Evolutionary conservation across 2,797 vertebrate species (phyloP), one percentile per base, ranked within the genome.

Genomic region (Melanotaenia pygmaea): DNA sequence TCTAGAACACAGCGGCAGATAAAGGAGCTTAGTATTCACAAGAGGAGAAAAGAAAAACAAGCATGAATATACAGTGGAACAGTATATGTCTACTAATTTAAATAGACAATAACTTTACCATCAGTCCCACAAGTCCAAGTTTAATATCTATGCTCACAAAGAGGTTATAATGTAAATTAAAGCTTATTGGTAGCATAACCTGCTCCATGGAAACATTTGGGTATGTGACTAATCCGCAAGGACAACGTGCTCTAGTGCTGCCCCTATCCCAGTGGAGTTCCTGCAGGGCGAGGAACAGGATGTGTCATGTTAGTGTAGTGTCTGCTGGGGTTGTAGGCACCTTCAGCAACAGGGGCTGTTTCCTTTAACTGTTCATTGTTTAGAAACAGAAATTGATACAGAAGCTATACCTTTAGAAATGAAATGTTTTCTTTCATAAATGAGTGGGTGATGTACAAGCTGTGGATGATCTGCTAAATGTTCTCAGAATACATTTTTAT

Each of bases 191-290:
- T 64, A 67, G 45, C 61, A 56, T 22, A 71, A 77, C 77, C 60
- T 72, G 82, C 67, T 77, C 83, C 70, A 82, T 81, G 54, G 84
- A 74, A 87, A 89, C 68, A 7, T 70, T 78, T 73, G 32, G 22
- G 35, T 65, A 37, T 77, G 68, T 4, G 12, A 54, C 64, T 86
- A 84, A 88, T 87, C 73, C 76, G 59, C 1, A 1, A 77, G 77
- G 75, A 84, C 81, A 79, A 73, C 76, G 61, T 10, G 5, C 67
- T 79, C 43, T 67, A 51, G 76, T 70, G 60, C 40, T 72, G 64
- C 60, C 38, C 38, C 40, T 61, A 74, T 79, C 75, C 71, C 79
- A 54, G 56, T 5, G 59, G 74, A 70, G 22, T 74, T 70, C 67
- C 61, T 51, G 30, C 40, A 56, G 38, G 26, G 59, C 32, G 56